Conservation (phyloP, 2,888 invertebrate species). For the Andrena fulva region DNA sequence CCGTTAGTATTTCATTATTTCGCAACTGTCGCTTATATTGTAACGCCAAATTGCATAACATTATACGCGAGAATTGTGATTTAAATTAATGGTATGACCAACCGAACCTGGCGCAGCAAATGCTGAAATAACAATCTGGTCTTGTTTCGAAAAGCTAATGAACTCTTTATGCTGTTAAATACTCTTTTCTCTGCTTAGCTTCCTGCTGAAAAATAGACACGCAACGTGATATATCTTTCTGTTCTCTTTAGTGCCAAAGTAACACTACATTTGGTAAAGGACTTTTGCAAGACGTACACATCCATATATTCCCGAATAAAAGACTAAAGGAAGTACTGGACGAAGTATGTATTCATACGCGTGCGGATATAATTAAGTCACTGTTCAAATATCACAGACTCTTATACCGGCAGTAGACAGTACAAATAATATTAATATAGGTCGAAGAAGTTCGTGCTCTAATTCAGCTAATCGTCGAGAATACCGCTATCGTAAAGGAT, state of each 20-base stretch:
- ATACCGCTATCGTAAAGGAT: slow-evolving; percentile 81
- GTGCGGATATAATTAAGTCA: slow-evolving; percentile 39
- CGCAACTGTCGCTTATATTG: not conserved
- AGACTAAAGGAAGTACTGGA: slow-evolving; percentile 79
- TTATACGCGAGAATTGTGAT: not conserved
- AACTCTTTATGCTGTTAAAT: slow-evolving; percentile 16
- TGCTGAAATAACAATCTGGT: not conserved
- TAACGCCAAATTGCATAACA: not conserved
- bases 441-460: slow-evolving; percentile 82
- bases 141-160: not conserved
- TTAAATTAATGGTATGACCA: not conserved
- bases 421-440: slow-evolving; percentile 69
- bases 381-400: slow-evolving; percentile 49
- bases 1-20: slow-evolving; percentile 76
- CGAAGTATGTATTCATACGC: slow-evolving; percentile 77
- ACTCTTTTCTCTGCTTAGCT: slow-evolving; percentile 4
- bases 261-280: slow-evolving; percentile 75
- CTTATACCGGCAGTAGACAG: slow-evolving; percentile 43
- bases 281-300: slow-evolving; percentile 78
- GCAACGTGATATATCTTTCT: slow-evolving; percentile 4
- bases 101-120: slow-evolving; percentile 1
- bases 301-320: slow-evolving; percentile 77
- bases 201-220: slow-evolving; percentile 1
- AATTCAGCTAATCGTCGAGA: slow-evolving; percentile 80
- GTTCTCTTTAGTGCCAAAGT: slow-evolving; percentile 70